These are phyloP conservation scores for Nemoura dubitans DNA, from an alignment of 2,888 invertebrate species.

Conservation along the genomic window DNA sequence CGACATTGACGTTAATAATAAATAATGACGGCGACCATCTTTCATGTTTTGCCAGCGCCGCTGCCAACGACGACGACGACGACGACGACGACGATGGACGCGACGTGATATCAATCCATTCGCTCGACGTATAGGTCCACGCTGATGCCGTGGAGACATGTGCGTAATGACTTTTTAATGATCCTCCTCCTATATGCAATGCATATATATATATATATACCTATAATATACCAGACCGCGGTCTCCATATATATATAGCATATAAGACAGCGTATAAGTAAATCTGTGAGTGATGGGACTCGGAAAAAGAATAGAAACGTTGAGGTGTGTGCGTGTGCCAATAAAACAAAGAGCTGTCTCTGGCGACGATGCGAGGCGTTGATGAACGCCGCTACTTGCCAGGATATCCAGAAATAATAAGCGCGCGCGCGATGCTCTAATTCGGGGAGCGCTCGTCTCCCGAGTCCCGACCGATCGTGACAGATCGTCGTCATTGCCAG, in stretches of 20 bases:
- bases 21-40: neutral
- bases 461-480: conserved; percentile 20
- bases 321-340: too few relatives aligned
- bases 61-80: neutral
- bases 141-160: neutral
- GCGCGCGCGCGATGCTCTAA: neutral
- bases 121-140: neutral
- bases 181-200: neutral
- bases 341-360: conserved; percentile 31
- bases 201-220: neutral
- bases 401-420: conserved; percentile 33
- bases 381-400: conserved; percentile 1
- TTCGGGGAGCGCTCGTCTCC: too few relatives aligned
- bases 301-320: neutral
- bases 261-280: neutral
- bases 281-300: neutral
- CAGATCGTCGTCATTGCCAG: neutral
- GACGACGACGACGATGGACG: neutral
- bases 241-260: too few relatives aligned
- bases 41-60: neutral
- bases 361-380: neutral
- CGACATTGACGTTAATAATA: conserved; percentile 2
- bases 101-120: neutral
- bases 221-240: too few relatives aligned
- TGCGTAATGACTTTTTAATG: conserved; percentile 32